Base-by-base conservation (phyloP, 2,888 invertebrate species). In the Scaeva pyrastri region DNA sequence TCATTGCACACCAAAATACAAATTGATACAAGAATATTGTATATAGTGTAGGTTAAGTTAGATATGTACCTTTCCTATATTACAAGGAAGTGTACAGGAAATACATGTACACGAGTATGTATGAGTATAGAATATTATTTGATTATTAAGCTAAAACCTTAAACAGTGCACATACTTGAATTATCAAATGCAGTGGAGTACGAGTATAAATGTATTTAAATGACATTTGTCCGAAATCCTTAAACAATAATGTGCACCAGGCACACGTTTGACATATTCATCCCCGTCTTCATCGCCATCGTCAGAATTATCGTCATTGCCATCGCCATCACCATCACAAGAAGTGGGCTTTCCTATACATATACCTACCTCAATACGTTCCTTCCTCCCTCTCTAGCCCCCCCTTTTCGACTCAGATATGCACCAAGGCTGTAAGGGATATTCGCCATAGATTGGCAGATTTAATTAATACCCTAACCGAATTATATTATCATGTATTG, bases 391-490 rank as follows among this genome's bases (percentile, higher is more conserved):
- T n/a, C n/a, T n/a, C n/a, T n/a, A n/a, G n/a, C n/a, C n/a, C n/a
- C 23, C 10, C 12, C 8, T 16, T 58, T 2, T 21, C 0, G 23
- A 7, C 7, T 4, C 6, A 10, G 39, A 31, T 31, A 48, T 66
- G 48, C 16, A 31, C 39, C 45, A 72, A 26, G 14, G 21, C 52
- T 45, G 85, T 43, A 62, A 74, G 43, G 72, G 66, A 85, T 72
- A 72, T 52, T 55, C 71, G 19, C 52, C 36, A 50, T 64, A 66
- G 70, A 82, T 78, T 82, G 74, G 74, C 58, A 86, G 86, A 86
- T 82, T 86, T 86, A 86, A 86, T 86, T 82, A 82, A 82, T 82
- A 73, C 58, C 48, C 77, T 78, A 86, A 86, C 77, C 77, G 71
- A 77, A 86, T 82, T 78, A 82, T 82, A 78, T 77, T 66, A 77